These are phyloP conservation scores for Otus sunia DNA, from an alignment of 2,113 vertebrate genomes.

Conservation along the genomic window DNA sequence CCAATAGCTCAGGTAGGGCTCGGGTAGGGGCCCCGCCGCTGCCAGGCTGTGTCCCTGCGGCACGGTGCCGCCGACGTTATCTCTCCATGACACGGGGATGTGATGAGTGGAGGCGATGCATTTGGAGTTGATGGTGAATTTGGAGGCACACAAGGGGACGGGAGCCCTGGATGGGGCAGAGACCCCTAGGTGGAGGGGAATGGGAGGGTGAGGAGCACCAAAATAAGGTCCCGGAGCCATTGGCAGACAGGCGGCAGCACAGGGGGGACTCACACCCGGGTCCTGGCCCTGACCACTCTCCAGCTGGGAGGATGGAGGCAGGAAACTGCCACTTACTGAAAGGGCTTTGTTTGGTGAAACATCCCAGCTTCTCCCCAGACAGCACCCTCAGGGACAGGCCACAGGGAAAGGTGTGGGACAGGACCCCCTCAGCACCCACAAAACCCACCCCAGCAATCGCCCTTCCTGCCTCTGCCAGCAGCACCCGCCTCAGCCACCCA, in stretches of 20 bases:
- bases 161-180: neutral
- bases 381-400: rapidly evolving
- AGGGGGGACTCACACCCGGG: rapidly evolving
- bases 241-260: rapidly evolving
- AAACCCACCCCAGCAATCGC: rapidly evolving
- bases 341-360: neutral
- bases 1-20: neutral
- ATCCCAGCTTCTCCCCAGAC: neutral
- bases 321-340: neutral
- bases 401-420: neutral
- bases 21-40: neutral
- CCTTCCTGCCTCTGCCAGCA: neutral
- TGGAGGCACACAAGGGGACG: neutral
- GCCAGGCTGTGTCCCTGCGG: neutral
- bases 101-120: neutral
- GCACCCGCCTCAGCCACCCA: neutral
- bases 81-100: rapidly evolving
- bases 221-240: rapidly evolving
- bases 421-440: neutral
- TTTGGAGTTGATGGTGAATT: neutral
- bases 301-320: neutral
- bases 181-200: neutral
- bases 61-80: rapidly evolving
- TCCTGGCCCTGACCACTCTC: neutral
- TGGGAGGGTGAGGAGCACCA: neutral